Base-by-base conservation (phyloP, 2,797 vertebrate species). In the Chiloscyllium punctatum region DNA sequence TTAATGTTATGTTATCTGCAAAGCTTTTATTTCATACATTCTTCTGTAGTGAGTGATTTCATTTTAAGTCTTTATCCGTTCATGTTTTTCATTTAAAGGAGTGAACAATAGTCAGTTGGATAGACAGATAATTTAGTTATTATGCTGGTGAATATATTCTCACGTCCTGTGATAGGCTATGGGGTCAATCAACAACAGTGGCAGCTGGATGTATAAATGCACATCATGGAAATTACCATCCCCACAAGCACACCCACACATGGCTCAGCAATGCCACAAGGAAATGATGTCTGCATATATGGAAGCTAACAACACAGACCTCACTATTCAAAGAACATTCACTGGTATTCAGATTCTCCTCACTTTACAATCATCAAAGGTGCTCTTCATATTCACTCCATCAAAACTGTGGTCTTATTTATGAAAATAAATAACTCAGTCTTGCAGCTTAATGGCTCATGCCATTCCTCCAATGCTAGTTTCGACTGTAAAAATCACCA, bases 251-350 rank as follows among this genome's bases (percentile, higher is more conserved):
- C 53, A 33, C 57, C 53, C 87, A 90, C 57, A 33, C 87, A 90
- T 62, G 87, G 53, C 87, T 90, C 27, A 90, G 87, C 53, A 16
- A 62, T 66, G 53, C 87, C 87, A 62, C 53, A 90, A 66, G 87
- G 87, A 90, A 90, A 90, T 62, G 87, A n/a, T 90, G 87, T 16
- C 33, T 90, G 87, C 57, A n/a, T 90, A 16, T n/a, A 66, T 90
- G 53, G 53, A 16, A 66, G 87, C 53, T 62, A 33, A 62, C 33
- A 25, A 66, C 86, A 88, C 86, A 88, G 53, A 88, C 51, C 23
- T 88, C 53, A 33, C 51, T 88, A 88, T 88, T 30, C 86, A 66
- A 90, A 90, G 53, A 33, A 6, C 4, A 87, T 53, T 33, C 62
- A 3, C 90, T 69, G 90, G 62, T 21, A 62, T 42, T 42, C 66